These are phyloP conservation scores for Lasius fuliginosus DNA, from an alignment of 2,888 invertebrate genomes.

Conservation along the genomic window DNA sequence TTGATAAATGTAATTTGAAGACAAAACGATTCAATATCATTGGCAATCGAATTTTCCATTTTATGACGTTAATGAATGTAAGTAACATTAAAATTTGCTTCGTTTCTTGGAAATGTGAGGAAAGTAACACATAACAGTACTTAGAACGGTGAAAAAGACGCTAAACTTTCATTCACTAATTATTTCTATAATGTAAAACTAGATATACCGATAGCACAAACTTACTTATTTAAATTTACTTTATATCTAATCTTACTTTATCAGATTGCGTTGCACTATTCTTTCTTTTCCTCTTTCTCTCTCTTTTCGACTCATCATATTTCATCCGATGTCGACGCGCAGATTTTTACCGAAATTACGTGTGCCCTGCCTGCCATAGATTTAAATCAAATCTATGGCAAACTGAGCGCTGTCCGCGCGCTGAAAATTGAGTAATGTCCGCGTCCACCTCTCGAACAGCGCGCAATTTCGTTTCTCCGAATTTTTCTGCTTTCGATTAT, in stretches of 20 bases:
- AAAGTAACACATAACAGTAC: neutral
- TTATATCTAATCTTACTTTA: constrained; percentile 55
- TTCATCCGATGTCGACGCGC: constrained; percentile 40
- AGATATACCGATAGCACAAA: neutral
- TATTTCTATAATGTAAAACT: constrained; percentile 30
- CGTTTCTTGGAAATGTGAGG: neutral
- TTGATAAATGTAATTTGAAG: constrained; percentile 41
- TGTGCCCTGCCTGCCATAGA: constrained; percentile 20
- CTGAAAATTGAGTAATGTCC: constrained; percentile 59
- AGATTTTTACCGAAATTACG: constrained; percentile 69
- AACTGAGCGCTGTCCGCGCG: constrained; percentile 55
- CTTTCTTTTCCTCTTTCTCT: neutral
- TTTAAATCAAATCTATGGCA: constrained; percentile 66
- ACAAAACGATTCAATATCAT: constrained; percentile 31
- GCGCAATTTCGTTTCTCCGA: constrained; percentile 38
- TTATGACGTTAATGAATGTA: constrained; percentile 14
- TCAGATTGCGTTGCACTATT: constrained; percentile 56
- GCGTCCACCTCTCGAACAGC: constrained; percentile 24
- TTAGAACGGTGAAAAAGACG: constrained; percentile 10
- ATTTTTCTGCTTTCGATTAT: constrained; percentile 45
- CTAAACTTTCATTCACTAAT: constrained; percentile 44
- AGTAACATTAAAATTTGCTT: constrained; percentile 23
- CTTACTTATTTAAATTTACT: no score
- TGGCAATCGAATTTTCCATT: constrained; percentile 29
- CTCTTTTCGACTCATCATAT: neutral